phyloP scores from a whole-genome alignment of 2,888 invertebrate species.

The Rhagonycha lutea region DNA sequence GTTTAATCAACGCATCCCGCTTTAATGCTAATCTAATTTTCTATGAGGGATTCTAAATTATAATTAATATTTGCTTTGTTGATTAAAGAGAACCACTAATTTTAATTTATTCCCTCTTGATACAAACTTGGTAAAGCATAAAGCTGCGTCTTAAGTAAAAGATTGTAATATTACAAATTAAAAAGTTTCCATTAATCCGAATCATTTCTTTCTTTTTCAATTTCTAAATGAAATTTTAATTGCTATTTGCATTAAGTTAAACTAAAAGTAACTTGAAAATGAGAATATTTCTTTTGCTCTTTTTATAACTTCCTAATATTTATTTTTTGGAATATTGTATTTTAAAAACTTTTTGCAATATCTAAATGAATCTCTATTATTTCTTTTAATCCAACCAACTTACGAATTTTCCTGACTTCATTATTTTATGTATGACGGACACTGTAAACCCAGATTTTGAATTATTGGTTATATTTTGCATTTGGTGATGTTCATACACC shows the following conservation, averaged over 20 bases:
- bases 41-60: constrained; percentile 5
- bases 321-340: background rate
- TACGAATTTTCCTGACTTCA: no score
- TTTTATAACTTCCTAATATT: background rate
- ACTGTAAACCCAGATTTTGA: no score
- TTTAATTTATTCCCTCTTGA: constrained; percentile 8
- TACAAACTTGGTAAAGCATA: background rate
- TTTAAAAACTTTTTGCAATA: background rate
- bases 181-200: background rate
- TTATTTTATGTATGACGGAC: no score
- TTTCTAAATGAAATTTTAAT: background rate
- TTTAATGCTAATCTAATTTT: constrained; percentile 15
- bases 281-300: background rate
- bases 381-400: background rate
- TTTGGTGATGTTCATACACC: no score
- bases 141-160: background rate
- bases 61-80: constrained; percentile 17
- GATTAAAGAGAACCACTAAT: constrained; percentile 11
- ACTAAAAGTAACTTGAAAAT: background rate
- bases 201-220: background rate
- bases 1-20: constrained; percentile 10
- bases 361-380: background rate
- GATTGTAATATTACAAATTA: background rate
- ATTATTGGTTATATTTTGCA: no score
- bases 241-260: background rate